phyloP scores from a whole-genome alignment of 1,140 invertebrate genomes.

The Melitaea cinxia region DNA sequence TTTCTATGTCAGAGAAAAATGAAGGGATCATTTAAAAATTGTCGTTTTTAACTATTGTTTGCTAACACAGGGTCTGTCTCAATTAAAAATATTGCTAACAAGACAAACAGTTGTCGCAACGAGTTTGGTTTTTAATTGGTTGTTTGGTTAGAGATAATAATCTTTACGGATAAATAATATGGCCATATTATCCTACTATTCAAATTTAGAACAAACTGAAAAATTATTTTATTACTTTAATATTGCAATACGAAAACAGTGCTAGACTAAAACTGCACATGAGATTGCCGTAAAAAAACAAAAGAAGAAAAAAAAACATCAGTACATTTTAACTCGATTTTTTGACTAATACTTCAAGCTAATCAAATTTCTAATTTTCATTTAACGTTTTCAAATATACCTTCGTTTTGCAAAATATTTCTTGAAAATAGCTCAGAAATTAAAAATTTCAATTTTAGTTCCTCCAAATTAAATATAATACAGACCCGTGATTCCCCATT shows the following conservation, averaged over 20 bases:
- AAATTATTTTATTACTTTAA: no score
- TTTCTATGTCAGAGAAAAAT: slow-evolving; percentile 34
- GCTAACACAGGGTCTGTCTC: slow-evolving; percentile 65
- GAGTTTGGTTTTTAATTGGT: slow-evolving; percentile 72
- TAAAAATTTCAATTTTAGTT: slow-evolving; percentile 4
- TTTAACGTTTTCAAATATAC: no score
- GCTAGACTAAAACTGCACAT: no score
- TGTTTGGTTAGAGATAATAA: slow-evolving; percentile 63
- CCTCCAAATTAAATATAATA: slow-evolving; percentile 41
- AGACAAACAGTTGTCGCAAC: slow-evolving; percentile 73
- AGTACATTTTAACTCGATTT: no score
- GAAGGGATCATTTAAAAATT: slow-evolving; percentile 50
- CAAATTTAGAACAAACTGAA: no score
- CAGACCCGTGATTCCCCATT: slow-evolving; percentile 42
- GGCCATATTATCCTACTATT: slow-evolving; percentile 32
- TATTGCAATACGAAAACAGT: no score
- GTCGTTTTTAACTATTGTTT: slow-evolving; percentile 69
- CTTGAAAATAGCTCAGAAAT: not conserved
- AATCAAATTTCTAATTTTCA: no score
- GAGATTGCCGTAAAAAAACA: no score
- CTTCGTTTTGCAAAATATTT: not conserved
- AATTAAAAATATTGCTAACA: slow-evolving; percentile 80
- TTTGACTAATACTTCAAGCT: no score
- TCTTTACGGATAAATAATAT: slow-evolving; percentile 55
- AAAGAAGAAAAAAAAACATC: no score